These are phyloP conservation scores for Scaptomyza graminum DNA, from an alignment of 1,140 invertebrate genomes.

Conservation along the genomic window DNA sequence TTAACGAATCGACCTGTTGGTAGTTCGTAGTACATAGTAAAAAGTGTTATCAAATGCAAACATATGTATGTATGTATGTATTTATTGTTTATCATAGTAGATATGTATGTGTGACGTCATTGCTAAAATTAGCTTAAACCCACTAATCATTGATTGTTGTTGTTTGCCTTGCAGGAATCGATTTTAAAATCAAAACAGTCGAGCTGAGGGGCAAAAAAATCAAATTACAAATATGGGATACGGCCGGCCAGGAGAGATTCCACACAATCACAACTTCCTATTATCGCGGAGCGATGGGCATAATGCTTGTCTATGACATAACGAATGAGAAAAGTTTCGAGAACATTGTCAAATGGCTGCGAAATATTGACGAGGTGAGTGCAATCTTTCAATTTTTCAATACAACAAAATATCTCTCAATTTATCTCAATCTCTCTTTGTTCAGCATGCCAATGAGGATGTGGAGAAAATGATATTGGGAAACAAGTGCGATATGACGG, in stretches of 20 bases:
- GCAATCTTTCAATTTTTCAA: too few species aligned
- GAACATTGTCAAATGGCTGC: conserved; percentile 99
- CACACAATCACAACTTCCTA: conserved; percentile 99
- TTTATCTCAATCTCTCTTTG: conserved; percentile 37
- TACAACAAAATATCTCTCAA: neutral
- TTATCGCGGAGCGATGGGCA: conserved; percentile 99
- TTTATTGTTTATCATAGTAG: too few species aligned
- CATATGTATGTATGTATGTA: neutral
- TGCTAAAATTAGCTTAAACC: conserved; percentile 13
- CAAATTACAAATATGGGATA: conserved; percentile 97
- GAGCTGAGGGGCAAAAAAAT: conserved; percentile 99
- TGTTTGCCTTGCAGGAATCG: conserved; percentile 90
- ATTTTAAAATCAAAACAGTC: conserved; percentile 99
- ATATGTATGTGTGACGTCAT: conserved; percentile 47
- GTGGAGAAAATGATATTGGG: conserved; percentile 99
- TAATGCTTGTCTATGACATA: conserved; percentile 99
- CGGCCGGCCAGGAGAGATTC: conserved; percentile 96
- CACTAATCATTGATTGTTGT: conserved; percentile 14
- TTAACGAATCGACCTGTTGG: neutral
- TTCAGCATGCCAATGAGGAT: conserved; percentile 99
- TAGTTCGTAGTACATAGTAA: conserved; percentile 1
- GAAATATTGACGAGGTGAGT: conserved; percentile 96
- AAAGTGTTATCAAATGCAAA: conserved; percentile 15
- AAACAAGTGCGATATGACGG: conserved; percentile 99
- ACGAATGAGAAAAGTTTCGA: conserved; percentile 99